Percentiles rank a stretch among this genome's conserved stretches.
These are phyloP conservation scores for Echinarachnius parma DNA, from an alignment of 53 echinoderm and acorn worm species.

Conservation along the genomic window DNA sequence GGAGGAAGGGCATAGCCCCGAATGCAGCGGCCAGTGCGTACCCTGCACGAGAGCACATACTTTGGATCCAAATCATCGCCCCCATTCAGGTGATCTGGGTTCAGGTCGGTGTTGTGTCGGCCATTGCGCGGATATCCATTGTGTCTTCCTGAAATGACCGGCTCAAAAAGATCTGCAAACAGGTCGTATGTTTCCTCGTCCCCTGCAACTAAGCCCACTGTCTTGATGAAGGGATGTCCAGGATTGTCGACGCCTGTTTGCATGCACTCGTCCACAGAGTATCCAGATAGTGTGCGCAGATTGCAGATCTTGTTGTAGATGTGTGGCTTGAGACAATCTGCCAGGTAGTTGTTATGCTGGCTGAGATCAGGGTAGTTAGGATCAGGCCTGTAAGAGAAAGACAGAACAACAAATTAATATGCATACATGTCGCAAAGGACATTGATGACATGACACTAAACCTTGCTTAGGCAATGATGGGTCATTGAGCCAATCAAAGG, in stretches of 20 bases:
- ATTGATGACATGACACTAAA: too few relatives aligned
- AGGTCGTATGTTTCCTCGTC: conserved; percentile 90
- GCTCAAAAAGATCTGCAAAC: conserved; percentile 82
- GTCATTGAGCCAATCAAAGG: too few relatives aligned
- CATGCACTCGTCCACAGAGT: conserved; percentile 78
- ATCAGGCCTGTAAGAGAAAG: not conserved
- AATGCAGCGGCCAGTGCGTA: conserved; percentile 85
- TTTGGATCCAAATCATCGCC: conserved; percentile 83
- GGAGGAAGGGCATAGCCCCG: conserved; percentile 82
- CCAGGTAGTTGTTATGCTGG: conserved; percentile 86
- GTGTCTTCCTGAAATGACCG: conserved; percentile 81
- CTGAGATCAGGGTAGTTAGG: conserved; percentile 82
- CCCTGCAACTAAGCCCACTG: conserved; percentile 87
- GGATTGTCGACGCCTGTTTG: conserved; percentile 97
- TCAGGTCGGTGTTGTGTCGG: conserved; percentile 81
- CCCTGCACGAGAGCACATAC: conserved; percentile 88
- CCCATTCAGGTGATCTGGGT: conserved; percentile 63
- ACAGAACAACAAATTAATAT: not conserved
- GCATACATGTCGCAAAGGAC: too few relatives aligned
- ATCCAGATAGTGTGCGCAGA: conserved; percentile 70
- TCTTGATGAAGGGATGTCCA: conserved; percentile 95
- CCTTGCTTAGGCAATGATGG: too few relatives aligned
- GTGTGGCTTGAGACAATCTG: conserved; percentile 62
- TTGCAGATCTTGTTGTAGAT: conserved; percentile 71
- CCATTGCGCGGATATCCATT: conserved; percentile 68